Base-by-base conservation (phyloP, 1,140 invertebrate species). In the Oryzaephilus surinamensis region DNA sequence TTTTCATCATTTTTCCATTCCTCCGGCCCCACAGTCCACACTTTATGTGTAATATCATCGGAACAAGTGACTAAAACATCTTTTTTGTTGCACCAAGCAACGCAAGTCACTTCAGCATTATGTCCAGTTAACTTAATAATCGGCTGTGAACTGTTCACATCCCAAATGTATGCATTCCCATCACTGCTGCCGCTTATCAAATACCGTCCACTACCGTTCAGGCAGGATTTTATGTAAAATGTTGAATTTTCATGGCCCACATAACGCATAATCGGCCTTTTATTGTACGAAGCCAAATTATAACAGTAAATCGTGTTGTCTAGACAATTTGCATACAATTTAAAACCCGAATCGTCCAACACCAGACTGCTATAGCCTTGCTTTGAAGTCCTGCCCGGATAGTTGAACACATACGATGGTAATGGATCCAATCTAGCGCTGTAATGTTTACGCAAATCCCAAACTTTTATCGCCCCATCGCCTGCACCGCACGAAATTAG, bases 391-490 rank as follows among this genome's bases (percentile, higher is more conserved):
- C 71, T 71, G 3, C 81, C 81, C 18, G 70, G 69, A 56, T 86
- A 84, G 1, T 77, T 72, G 40, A 92, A 70, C 2, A 67, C 69
- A 51, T 79, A 69, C 48, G 81, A 79, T 0, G 87, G 76, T 20
- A 79, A 46, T 0, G 86, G 81, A 19, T 79, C 75, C 28, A 72
- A 70, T 53, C 76, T 81, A 41, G 66, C 66, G 2, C 70, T 74
- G 51, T 90, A 89, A 50, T 77, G 84, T 54, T 87, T 84, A 17
- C 88, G 60, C 8, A 90, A 52, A 64, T 93, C 89, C 89, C 89
- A 93, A 2, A 85, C 73, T 62, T 91, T 90, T 6, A 93, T 81
- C 24, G 77, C 64, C 1, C 84, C 85, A 65, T 91, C 86, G 27
- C 81, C 80, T 33, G 84, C 79, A 7, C 83, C 82, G 51, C 84